Percentiles rank a stretch among this genome's conserved stretches.
These are phyloP conservation scores for Reticulitermes speratus DNA, from an alignment of 1,140 invertebrate genomes.

Conservation along the genomic window DNA sequence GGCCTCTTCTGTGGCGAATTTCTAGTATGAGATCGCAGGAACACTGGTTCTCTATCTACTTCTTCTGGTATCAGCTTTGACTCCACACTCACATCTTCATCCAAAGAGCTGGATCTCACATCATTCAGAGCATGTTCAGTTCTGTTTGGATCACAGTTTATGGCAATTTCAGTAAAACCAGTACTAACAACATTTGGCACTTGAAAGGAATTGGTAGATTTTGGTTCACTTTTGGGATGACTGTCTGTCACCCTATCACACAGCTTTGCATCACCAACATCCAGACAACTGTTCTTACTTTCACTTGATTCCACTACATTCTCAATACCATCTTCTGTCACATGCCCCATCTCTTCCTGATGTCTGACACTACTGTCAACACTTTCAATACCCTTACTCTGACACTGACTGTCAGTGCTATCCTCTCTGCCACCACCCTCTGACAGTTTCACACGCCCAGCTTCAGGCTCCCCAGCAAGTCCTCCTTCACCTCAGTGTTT, in stretches of 20 bases:
- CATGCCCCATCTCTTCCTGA: neutral
- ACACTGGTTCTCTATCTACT: neutral
- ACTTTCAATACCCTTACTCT: neutral
- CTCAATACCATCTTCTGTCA: neutral
- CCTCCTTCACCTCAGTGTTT: neutral
- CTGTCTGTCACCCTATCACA: neutral
- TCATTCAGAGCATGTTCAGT: neutral
- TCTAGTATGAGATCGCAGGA: conserved; percentile 12
- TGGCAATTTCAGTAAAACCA: neutral
- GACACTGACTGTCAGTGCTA: neutral
- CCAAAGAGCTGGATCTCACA: conserved; percentile 31
- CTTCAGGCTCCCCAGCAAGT: neutral
- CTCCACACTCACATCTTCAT: conserved; percentile 25
- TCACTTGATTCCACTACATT: neutral
- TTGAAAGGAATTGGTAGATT: conserved; percentile 15
- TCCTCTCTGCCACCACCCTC: neutral
- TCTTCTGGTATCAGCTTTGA: neutral
- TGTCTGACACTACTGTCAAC: neutral
- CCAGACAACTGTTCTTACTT: neutral
- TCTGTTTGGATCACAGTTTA: conserved; percentile 23
- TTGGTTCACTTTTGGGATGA: neutral
- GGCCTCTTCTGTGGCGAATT: conserved; percentile 62
- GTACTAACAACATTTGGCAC: conserved; percentile 25
- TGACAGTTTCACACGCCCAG: neutral
- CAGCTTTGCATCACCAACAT: conserved; percentile 22